Evolutionary conservation across 53 echinoderm and acorn worm species (phyloP).

Genomic region (Crossaster papposus): DNA sequence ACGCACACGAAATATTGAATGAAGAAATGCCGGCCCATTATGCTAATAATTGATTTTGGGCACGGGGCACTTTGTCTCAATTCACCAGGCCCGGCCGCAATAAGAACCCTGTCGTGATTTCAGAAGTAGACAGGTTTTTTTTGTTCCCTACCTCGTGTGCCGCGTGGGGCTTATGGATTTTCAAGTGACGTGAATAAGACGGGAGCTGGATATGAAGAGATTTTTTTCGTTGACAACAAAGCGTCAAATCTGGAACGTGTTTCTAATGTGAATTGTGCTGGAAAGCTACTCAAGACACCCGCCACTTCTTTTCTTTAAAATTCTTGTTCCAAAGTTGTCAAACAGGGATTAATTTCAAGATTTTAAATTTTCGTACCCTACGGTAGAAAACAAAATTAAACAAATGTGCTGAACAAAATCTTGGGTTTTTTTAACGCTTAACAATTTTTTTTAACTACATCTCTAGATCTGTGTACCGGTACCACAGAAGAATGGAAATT

Average conservation of each 20-base stretch:
- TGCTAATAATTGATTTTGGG: conserved; percentile 62
- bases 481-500: too few species aligned
- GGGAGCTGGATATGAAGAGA: background rate
- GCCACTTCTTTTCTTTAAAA: background rate
- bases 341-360: too few species aligned
- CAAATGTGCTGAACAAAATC: too few species aligned
- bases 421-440: too few species aligned
- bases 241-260: background rate
- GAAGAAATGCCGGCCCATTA: conserved; percentile 41
- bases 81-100: background rate
- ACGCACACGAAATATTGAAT: conserved; percentile 43
- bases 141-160: background rate
- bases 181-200: conserved; percentile 12
- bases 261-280: background rate
- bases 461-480: too few species aligned
- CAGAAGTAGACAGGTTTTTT: background rate
- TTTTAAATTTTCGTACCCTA: too few species aligned
- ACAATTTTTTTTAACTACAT: too few species aligned
- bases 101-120: conserved; percentile 17
- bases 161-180: conserved; percentile 23
- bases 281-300: background rate
- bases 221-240: background rate
- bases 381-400: too few species aligned
- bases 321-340: background rate
- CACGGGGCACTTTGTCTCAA: conserved; percentile 39